Evolutionary conservation across 2,113 vertebrate genomes (phyloP), one percentile per base, ranked within the genome.

Genomic region (Grammomys surdaster): DNA sequence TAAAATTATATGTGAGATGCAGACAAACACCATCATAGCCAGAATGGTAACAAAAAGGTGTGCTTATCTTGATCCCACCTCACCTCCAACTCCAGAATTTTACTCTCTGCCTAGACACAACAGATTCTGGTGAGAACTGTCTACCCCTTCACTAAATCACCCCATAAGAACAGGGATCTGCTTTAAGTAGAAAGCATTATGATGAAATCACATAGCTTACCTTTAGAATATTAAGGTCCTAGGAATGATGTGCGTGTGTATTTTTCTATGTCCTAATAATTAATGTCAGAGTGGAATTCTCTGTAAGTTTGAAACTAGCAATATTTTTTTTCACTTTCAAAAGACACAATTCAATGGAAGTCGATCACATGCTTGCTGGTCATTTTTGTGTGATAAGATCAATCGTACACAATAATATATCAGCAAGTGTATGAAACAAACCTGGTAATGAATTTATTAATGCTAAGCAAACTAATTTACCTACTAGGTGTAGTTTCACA

Each of bases 1-100:
- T 11, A 56, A 78, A 96, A 84, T 80, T 87, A 7, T 72, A n/a
- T 90, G 54, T 70, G 77, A 89, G 31, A 87, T 78, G 20, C 26
- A 70, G 70, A 70, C 70, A 77, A 77, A 58, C 8, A 56, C 36
- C 7, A 11, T 0, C 16, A 24, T 77, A 69, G 58, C 5, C 24
- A n/a, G 7, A 56, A 19, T 28, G 51, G 31, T 24, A 69, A 51
- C 11, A 63, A 2, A 2, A 3, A 13, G 43, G 14, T 67, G 85
- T 54, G 28, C 72, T 36, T 86, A 28, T 80, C 7, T 75, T 58
- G 51, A 11, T 7, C 5, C 7, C 7, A 22, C 2, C 28, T 17
- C 0, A 33, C 1, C 43, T 2, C 12, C 9, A 1, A 85, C 14
- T 40, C 8, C 31, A 17, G 72, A 33, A 22, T 78, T 92, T 91